A percentile compares a stretch with the other conserved stretches of the same genome.
Evolutionary conservation across 2,888 invertebrate genomes (phyloP).

Genomic region (Agrotis segetum): DNA sequence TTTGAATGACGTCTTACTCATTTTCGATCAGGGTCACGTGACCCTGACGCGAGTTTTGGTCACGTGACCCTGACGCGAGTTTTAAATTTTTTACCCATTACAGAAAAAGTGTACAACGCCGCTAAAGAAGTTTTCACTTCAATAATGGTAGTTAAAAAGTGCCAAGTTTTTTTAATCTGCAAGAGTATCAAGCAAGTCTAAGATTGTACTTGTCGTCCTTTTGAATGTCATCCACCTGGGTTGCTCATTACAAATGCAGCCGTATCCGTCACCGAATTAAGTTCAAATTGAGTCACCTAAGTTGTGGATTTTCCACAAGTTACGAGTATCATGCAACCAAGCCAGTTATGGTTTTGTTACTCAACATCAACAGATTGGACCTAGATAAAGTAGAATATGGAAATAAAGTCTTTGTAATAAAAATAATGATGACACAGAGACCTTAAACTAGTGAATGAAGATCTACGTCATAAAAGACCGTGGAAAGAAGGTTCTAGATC

Average conservation of each 20-base stretch:
- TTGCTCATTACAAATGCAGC: not conserved
- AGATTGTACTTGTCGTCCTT: not conserved
- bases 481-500: conserved; percentile 33
- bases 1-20: too few species aligned
- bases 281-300: conserved; percentile 11
- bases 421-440: conserved; percentile 33
- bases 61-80: too few species aligned
- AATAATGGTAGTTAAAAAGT: too few species aligned
- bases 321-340: not conserved
- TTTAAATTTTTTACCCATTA: too few species aligned
- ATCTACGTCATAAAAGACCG: conserved; percentile 20
- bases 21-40: too few species aligned
- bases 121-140: too few species aligned
- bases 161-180: not conserved
- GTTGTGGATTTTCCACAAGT: conserved; percentile 8
- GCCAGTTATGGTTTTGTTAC: conserved; percentile 2
- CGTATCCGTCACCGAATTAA: not conserved
- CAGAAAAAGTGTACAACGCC: too few species aligned
- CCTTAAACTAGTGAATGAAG: conserved; percentile 8
- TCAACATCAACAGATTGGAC: conserved; percentile 2
- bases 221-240: not conserved
- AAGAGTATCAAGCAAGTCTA: not conserved
- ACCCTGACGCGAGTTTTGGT: too few species aligned
- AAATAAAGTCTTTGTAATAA: conserved; percentile 29
- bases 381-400: conserved; percentile 27